These are phyloP conservation scores for Crotalus viridis DNA, from an alignment of 2,113 vertebrate genomes.

Conservation along the genomic window DNA sequence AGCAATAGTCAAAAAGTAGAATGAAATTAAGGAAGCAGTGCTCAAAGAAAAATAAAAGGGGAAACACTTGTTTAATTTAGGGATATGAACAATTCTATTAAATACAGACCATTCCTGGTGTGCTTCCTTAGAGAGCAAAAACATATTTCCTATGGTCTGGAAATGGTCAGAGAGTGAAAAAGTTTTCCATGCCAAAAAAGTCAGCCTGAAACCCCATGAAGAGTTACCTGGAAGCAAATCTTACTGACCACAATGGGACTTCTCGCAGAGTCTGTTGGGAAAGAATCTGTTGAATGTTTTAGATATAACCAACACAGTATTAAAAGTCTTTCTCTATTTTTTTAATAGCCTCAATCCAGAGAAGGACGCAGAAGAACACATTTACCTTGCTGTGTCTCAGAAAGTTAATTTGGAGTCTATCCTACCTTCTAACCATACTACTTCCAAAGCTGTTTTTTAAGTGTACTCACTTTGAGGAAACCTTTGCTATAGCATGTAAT, in stretches of 20 bases:
- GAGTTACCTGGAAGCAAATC: neutral
- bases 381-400: neutral
- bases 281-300: neutral
- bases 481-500: neutral
- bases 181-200: neutral
- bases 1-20: neutral
- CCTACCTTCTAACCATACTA: neutral
- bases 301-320: neutral
- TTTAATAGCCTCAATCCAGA: neutral
- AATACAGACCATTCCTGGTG: neutral
- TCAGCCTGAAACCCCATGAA: neutral
- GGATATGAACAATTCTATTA: neutral
- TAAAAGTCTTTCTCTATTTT: neutral
- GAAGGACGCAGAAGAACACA: neutral
- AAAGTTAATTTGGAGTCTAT: neutral
- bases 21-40: conserved; percentile 12
- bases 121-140: neutral
- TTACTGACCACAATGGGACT: neutral
- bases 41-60: neutral
- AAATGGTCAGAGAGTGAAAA: neutral
- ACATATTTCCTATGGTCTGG: neutral
- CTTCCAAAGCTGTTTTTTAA: neutral
- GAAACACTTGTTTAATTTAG: neutral
- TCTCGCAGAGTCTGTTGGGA: neutral
- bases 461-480: neutral